Conservation (phyloP, 35 echinoderm and acorn worm genomes). For the Chiridota heheva region DNA sequence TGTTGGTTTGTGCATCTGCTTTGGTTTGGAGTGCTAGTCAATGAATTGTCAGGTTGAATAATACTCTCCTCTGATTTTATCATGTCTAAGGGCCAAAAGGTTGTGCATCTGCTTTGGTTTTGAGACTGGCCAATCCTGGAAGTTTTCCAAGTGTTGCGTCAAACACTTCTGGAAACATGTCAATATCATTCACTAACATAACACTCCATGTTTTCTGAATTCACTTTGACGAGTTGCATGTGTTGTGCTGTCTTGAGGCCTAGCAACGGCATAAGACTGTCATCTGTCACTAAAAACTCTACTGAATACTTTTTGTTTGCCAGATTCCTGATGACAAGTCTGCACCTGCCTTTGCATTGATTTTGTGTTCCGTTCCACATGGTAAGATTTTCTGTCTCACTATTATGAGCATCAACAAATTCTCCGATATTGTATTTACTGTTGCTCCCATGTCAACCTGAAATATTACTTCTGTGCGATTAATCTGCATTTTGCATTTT, state of each 20-base stretch:
- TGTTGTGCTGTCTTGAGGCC: conserved; percentile 30
- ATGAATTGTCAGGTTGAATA: too few species aligned
- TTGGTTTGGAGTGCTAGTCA: too few species aligned
- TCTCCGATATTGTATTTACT: conserved; percentile 1
- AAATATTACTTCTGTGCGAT: neutral
- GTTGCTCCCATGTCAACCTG: conserved; percentile 27
- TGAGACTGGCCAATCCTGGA: neutral
- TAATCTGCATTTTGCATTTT: neutral
- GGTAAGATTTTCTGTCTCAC: neutral
- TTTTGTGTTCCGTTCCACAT: conserved; percentile 32
- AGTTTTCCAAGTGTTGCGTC: conserved; percentile 1
- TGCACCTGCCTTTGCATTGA: neutral
- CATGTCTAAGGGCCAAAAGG: too few species aligned
- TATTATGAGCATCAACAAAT: neutral
- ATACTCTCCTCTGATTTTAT: too few species aligned
- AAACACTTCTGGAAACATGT: conserved; percentile 27
- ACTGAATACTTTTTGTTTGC: conserved; percentile 49
- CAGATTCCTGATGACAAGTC: neutral
- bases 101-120: neutral
- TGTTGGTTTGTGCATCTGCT: too few species aligned
- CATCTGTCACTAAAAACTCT: conserved; percentile 49
- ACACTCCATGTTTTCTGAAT: conserved; percentile 33
- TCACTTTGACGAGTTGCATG: conserved; percentile 34
- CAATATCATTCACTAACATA: neutral
- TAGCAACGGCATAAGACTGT: neutral